Evolutionary conservation across 1,140 invertebrate genomes (phyloP), one percentile per base, ranked within the genome.

Genomic region (Manduca sexta): DNA sequence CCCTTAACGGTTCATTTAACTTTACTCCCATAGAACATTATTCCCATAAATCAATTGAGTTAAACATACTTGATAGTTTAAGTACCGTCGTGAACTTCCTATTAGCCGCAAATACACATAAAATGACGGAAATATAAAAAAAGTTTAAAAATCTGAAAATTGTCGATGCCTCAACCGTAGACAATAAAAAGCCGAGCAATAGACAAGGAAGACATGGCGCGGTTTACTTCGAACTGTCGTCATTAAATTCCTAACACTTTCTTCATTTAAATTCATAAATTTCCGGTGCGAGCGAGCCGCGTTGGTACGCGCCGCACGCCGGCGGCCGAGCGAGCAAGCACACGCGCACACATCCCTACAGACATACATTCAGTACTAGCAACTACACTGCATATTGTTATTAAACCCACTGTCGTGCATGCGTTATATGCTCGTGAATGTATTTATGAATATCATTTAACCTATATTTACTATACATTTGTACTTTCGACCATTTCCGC

Each of bases 181-280:
- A 79, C 65, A 77, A 76, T 77, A 69, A 69, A 70, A 64, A 65
- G 14, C 34, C 35, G 16, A 14, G 35, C 16, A 38, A 38, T 38
- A 38, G 14, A 84, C 77, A 75, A 81, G 80, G 77, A 84, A 84
- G 75, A 70, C 67, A 64, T 60, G 44, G 64, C 65, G 59, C 60
- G 64, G 64, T 68, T 81, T 26, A 79, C 77, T 66, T 67, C 67
- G 78, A 82, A 82, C 55, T 69, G 43, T 58, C 67, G 68, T 72
- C 74, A 84, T 84, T 84, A 82, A 82, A 84, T 82, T 84, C 78
- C 68, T 79, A 71, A 79, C 81, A 84, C 76, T 81, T 84, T 84
- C 78, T 74, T 70, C 42, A 82, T 84, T 84, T 79, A 74, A 80
- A 84, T 84, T 84, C 81, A 84, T 84, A 84, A 82, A 84, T 84